These are phyloP conservation scores for Platycnemis pennipes DNA, from an alignment of 2,888 invertebrate genomes.

Conservation along the genomic window DNA sequence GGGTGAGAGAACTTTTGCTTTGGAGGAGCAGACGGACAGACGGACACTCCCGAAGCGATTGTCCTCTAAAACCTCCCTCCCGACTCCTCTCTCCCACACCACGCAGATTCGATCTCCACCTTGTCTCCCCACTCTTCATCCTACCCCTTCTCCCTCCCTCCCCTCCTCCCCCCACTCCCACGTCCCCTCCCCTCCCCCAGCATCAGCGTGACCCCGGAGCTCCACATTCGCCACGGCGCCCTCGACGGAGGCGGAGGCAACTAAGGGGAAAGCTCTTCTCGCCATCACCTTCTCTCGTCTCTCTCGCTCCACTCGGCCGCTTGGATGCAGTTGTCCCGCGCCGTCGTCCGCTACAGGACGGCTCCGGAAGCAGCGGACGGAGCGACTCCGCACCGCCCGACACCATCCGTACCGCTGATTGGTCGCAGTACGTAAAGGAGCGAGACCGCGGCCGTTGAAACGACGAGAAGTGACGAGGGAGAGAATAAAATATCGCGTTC, in stretches of 20 bases:
- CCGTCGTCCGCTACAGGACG: neutral
- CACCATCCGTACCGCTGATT: neutral
- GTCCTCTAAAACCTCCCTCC: too few species aligned
- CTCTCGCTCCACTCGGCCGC: neutral
- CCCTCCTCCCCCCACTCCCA: neutral
- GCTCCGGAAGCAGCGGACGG: neutral
- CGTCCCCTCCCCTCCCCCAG: neutral
- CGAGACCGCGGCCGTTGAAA: neutral
- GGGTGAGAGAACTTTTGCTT: too few species aligned
- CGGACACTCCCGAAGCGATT: too few species aligned
- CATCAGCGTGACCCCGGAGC: slow-evolving; percentile 23
- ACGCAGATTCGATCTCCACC: too few species aligned
- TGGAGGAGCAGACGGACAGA: too few species aligned
- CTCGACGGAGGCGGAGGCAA: slow-evolving; percentile 19
- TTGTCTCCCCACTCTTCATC: neutral
- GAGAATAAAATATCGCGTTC: neutral
- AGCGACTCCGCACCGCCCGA: neutral
- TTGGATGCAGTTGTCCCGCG: neutral
- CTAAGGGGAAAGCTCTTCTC: neutral
- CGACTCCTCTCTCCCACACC: too few species aligned
- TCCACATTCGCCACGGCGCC: slow-evolving; percentile 20
- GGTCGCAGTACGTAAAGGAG: neutral
- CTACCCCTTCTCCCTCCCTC: neutral
- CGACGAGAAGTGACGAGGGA: neutral
- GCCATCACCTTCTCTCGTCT: too few species aligned